Conservation (phyloP, 2,888 invertebrate genomes). For the Pandemis heparana region DNA sequence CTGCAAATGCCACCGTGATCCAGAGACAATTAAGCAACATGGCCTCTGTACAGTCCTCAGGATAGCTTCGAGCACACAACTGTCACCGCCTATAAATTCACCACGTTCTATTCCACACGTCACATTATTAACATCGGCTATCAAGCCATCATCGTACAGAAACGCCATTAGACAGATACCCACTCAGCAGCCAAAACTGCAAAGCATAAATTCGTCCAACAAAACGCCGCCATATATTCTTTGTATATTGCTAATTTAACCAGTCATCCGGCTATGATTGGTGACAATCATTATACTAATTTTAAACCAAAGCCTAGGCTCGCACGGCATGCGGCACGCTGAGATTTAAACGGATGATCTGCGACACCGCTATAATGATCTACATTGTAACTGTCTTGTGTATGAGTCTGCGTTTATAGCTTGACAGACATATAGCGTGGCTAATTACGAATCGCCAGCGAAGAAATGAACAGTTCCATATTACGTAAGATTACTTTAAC, state of each 20-base stretch:
- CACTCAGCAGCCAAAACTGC: neutral
- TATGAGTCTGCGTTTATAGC: neutral
- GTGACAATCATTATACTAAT: constrained; percentile 28
- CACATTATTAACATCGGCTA: no score
- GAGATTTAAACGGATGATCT: constrained; percentile 19
- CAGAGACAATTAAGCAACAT: no score
- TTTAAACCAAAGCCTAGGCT: constrained; percentile 16
- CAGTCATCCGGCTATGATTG: constrained; percentile 32
- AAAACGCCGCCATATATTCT: constrained; percentile 1
- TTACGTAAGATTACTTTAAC: neutral
- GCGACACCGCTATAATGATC: constrained; percentile 20
- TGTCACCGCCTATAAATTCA: no score
- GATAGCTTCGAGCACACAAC: no score
- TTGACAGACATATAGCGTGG: neutral
- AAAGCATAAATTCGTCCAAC: constrained; percentile 21
- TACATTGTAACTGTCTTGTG: constrained; percentile 25
- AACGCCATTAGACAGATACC: no score
- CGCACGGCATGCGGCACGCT: constrained; percentile 9
- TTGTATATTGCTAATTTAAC: constrained; percentile 25
- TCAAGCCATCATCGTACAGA: no score
- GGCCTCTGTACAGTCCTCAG: no score
- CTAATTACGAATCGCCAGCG: neutral
- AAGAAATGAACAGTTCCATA: neutral
- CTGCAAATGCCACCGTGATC: no score
- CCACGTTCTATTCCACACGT: no score